phyloP scores from a whole-genome alignment of 2,888 invertebrate genomes.

The Chaitophorus viminalis region DNA sequence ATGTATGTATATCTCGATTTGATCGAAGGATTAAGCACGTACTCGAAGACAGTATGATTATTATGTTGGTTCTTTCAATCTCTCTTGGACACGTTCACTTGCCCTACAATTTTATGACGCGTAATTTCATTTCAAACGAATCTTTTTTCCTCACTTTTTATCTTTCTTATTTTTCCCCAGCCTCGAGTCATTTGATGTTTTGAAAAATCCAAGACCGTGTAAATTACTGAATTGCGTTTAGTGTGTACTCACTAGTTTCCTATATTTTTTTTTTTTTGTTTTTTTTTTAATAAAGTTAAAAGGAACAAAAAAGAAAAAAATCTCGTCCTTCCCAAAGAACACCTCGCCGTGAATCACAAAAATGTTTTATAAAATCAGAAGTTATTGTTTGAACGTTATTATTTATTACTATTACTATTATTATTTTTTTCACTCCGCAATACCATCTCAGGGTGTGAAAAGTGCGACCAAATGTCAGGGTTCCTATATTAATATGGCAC shows the following conservation, averaged over 20 bases:
- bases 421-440: neutral
- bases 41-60: neutral
- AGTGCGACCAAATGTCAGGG: conserved; percentile 38
- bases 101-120: neutral
- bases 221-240: conserved; percentile 14
- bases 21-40: conserved; percentile 28
- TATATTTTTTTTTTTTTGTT: neutral
- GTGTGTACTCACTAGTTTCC: no score
- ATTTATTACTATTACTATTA: conserved; percentile 19
- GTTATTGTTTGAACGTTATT: conserved; percentile 38
- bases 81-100: neutral
- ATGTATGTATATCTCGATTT: neutral
- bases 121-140: conserved; percentile 3
- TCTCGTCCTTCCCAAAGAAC: neutral
- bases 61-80: neutral
- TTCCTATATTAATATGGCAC: conserved; percentile 42
- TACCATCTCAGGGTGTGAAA: neutral
- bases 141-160: neutral
- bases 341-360: neutral
- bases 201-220: neutral
- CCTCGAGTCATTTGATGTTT: neutral
- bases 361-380: conserved; percentile 12
- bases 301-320: neutral
- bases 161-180: neutral
- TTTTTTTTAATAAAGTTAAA: conserved; percentile 17